Evolutionary conservation across 1,140 invertebrate genomes (phyloP).

Genomic region (Aphis gossypii): DNA sequence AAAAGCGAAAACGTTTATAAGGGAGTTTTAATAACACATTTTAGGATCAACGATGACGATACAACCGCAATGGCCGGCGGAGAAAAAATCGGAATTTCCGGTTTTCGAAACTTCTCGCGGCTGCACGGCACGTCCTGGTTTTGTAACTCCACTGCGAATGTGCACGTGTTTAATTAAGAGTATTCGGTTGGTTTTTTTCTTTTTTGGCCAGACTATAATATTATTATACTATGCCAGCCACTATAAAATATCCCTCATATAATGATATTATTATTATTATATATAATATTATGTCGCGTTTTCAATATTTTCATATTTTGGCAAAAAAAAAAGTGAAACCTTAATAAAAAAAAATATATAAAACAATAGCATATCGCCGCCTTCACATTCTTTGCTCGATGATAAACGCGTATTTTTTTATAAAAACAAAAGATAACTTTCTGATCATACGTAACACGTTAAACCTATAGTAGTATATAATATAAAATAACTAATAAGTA

Average conservation of each 20-base stretch:
- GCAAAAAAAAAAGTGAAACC: conserved; percentile 26
- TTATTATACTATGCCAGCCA: not conserved
- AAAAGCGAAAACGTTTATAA: not conserved
- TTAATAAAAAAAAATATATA: not conserved
- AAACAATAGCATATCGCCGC: not conserved
- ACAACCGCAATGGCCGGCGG: not conserved
- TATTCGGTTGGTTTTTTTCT: not conserved
- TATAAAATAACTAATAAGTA: not conserved
- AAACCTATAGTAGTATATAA: not conserved
- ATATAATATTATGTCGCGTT: not conserved
- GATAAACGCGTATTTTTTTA: not conserved
- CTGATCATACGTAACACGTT: not conserved
- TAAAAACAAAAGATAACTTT: conserved; percentile 25
- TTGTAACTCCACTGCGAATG: not conserved
- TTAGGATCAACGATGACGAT: not conserved
- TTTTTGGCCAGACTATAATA: not conserved
- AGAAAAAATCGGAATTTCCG: not conserved
- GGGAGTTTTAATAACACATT: not conserved
- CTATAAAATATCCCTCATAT: not conserved
- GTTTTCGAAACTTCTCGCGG: not conserved
- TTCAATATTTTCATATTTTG: conserved; percentile 23
- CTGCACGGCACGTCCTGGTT: not conserved
- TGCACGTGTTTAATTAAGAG: not conserved
- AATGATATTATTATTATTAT: too few species aligned
- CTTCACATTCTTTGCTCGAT: not conserved